Evolutionary conservation across 2,888 invertebrate species (phyloP).

Genomic region (Tipula vernalis): DNA sequence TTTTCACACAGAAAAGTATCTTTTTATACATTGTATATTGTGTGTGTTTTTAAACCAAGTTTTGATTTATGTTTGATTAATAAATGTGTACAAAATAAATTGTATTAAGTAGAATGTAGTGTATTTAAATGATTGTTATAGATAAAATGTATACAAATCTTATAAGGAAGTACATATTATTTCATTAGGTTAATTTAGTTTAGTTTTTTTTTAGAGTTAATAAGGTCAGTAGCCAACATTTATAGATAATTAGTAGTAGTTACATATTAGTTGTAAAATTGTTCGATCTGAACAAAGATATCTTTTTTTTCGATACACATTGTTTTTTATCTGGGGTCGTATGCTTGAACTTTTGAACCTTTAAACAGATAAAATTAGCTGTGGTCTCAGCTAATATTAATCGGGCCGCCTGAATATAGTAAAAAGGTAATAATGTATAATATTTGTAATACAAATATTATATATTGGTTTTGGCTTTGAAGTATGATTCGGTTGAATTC

Average conservation of each 20-base stretch:
- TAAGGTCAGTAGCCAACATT: not conserved
- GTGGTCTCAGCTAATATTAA: not conserved
- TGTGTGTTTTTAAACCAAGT: not conserved
- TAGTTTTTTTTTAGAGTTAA: not conserved
- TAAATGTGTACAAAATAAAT: not conserved
- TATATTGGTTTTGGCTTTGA: too few relatives aligned
- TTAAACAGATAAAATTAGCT: not conserved
- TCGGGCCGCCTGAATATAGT: too few relatives aligned
- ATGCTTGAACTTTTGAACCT: not conserved
- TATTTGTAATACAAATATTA: too few relatives aligned
- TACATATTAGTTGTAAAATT: not conserved
- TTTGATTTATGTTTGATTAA: constrained; percentile 4
- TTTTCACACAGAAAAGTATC: not conserved
- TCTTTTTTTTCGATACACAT: not conserved
- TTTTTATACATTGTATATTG: not conserved
- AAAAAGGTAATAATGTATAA: too few relatives aligned
- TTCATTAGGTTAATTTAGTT: not conserved
- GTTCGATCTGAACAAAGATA: not conserved
- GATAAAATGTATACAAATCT: not conserved
- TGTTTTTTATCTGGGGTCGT: not conserved
- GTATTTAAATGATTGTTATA: not conserved
- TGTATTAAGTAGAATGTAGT: not conserved
- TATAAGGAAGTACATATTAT: not conserved
- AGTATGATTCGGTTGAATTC: too few relatives aligned
- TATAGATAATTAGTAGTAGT: not conserved